Conservation (phyloP, 2,888 invertebrate species). For the Callosobruchus maculatus region DNA sequence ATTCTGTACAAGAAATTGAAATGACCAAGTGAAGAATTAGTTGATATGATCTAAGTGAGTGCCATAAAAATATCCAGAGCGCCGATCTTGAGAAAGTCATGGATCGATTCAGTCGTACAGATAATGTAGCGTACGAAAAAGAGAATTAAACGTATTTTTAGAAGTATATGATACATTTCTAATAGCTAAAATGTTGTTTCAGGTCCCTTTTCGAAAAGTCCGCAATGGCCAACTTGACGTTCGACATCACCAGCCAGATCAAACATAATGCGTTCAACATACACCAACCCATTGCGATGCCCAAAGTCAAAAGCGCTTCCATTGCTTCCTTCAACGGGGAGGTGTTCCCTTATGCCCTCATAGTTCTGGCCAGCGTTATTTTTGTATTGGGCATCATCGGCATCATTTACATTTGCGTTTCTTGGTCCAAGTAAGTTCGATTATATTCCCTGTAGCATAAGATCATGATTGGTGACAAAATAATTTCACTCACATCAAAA, state of each 20-base stretch:
- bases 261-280: constrained; percentile 68
- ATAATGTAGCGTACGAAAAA: too few relatives aligned
- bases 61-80: too few relatives aligned
- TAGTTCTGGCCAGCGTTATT: constrained; percentile 86
- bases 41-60: too few relatives aligned
- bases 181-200: too few relatives aligned
- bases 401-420: constrained; percentile 89
- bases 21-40: too few relatives aligned
- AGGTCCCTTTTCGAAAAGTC: constrained; percentile 60
- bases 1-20: too few relatives aligned
- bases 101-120: too few relatives aligned
- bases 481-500: too few relatives aligned
- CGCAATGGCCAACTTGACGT: constrained; percentile 64
- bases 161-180: too few relatives aligned
- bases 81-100: too few relatives aligned
- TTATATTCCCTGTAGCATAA: neutral
- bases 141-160: too few relatives aligned
- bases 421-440: constrained; percentile 78
- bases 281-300: constrained; percentile 56
- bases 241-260: constrained; percentile 64
- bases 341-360: constrained; percentile 84
- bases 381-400: constrained; percentile 82
- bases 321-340: constrained; percentile 52
- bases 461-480: too few relatives aligned
- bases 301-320: constrained; percentile 46